A percentile compares a stretch with the other conserved stretches of the same genome.
phyloP scores from a whole-genome alignment of 2,888 invertebrate species.

The Caenorhabditis sp. region DNA sequence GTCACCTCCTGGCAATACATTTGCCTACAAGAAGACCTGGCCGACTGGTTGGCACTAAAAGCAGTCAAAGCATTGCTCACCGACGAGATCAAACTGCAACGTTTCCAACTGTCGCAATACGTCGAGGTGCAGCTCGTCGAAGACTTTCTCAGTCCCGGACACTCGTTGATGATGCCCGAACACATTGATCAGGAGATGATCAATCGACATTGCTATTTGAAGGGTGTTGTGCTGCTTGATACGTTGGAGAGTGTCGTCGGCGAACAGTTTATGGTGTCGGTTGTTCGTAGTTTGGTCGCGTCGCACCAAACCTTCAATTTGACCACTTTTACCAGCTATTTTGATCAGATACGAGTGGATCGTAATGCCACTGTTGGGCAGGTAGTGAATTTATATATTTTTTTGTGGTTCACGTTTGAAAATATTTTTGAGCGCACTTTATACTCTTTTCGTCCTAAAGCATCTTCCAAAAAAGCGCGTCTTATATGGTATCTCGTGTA shows the following conservation, averaged over 20 bases:
- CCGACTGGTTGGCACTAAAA: constrained; percentile 51
- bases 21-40: constrained; percentile 58
- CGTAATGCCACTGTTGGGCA: constrained; percentile 48
- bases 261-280: constrained; percentile 53
- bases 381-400: constrained; percentile 11
- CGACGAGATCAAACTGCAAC: constrained; percentile 35
- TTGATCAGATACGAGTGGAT: constrained; percentile 43
- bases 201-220: constrained; percentile 61
- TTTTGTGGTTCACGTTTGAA: too few relatives aligned
- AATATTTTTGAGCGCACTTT: too few relatives aligned
- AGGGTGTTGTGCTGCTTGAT: constrained; percentile 64
- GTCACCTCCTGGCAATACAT: constrained; percentile 51
- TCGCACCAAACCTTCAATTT: constrained; percentile 44
- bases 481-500: too few relatives aligned
- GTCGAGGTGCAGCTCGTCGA: constrained; percentile 67
- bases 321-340: constrained; percentile 44
- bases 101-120: constrained; percentile 60
- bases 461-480: too few relatives aligned
- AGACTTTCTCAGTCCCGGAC: constrained; percentile 57
- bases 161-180: constrained; percentile 52
- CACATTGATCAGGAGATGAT: constrained; percentile 53
- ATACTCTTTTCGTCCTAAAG: too few relatives aligned
- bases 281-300: constrained; percentile 44
- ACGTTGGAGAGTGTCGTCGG: constrained; percentile 60
- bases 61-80: constrained; percentile 42